Evolutionary conservation across 2,797 vertebrate species (phyloP).

Genomic region (Meriones psammophilus): DNA sequence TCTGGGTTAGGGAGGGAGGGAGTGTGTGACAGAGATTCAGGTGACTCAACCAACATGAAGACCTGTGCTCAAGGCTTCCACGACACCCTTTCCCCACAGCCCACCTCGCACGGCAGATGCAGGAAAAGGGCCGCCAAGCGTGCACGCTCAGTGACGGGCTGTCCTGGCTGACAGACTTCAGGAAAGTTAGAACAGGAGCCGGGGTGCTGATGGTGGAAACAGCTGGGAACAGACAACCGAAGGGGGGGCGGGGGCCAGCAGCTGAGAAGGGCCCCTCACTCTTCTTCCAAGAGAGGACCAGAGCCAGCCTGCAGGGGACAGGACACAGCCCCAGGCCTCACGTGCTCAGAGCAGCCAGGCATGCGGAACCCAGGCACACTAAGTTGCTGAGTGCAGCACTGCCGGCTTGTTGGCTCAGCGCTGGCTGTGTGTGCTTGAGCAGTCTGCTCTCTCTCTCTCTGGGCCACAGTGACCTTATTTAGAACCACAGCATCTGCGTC

Average conservation of each 20-base stretch:
- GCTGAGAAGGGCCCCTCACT: not conserved
- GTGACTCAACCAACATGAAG: too few relatives aligned
- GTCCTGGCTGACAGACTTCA: not conserved
- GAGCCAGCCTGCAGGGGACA: not conserved
- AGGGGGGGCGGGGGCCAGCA: not conserved
- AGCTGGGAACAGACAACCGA: not conserved
- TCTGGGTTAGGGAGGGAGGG: too few relatives aligned
- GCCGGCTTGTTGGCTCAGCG: not conserved
- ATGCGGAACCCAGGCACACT: not conserved
- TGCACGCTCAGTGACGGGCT: fast-evolving
- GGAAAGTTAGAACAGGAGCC: not conserved
- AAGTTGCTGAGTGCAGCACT: not conserved
- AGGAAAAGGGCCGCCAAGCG: fast-evolving
- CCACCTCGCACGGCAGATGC: not conserved
- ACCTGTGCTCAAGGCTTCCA: not conserved
- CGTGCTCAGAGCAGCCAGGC: not conserved
- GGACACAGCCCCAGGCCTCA: not conserved
- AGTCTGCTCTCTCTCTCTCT: not conserved
- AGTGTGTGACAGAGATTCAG: not conserved
- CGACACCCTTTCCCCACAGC: not conserved
- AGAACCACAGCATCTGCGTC: not conserved
- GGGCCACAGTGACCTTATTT: not conserved
- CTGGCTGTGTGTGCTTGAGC: not conserved
- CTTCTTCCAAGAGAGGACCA: not conserved
- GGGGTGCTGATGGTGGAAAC: not conserved